phyloP scores from a whole-genome alignment of 2,113 vertebrate species.

The Alosa alosa region DNA sequence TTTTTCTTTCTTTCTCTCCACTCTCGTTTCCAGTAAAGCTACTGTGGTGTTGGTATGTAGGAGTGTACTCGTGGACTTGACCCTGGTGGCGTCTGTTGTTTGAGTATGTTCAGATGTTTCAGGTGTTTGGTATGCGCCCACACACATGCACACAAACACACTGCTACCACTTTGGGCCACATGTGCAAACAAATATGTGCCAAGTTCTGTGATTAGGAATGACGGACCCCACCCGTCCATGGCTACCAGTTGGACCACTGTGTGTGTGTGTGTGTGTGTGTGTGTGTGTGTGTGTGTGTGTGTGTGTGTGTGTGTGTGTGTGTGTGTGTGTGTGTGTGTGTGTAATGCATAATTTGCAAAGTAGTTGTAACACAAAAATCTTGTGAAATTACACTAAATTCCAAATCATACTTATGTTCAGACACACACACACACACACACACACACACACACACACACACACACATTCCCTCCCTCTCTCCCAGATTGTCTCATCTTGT shows the following conservation, averaged over 20 bases:
- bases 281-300: conserved; percentile 14
- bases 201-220: neutral
- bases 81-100: neutral
- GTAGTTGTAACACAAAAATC: no score
- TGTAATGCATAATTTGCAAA: neutral
- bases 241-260: neutral
- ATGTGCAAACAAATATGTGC: neutral
- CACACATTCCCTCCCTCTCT: neutral
- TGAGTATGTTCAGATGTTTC: neutral
- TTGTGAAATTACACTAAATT: neutral
- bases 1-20: neutral
- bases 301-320: neutral
- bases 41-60: neutral
- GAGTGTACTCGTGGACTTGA: neutral
- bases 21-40: neutral
- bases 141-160: conserved; percentile 7
- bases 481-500: neutral
- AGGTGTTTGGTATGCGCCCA: neutral
- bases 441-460: conserved; percentile 12
- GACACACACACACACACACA: neutral
- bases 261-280: conserved; percentile 7
- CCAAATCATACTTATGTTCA: neutral
- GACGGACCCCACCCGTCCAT: neutral
- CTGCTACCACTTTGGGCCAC: neutral
- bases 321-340: neutral